phyloP scores from a whole-genome alignment of 2,797 vertebrate genomes.

The Loris lydekkerianus region DNA sequence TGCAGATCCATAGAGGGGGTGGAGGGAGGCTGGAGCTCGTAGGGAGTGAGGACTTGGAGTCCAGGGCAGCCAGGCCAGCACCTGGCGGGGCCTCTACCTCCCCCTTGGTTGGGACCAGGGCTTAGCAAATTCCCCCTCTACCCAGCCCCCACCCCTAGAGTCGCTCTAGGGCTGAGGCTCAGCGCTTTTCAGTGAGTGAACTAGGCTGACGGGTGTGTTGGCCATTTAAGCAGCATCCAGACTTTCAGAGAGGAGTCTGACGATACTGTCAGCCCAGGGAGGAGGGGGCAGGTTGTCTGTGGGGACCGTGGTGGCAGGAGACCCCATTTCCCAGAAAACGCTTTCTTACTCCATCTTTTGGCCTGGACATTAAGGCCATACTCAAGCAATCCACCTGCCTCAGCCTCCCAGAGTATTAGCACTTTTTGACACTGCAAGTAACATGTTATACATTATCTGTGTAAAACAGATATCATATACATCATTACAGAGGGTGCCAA shows the following conservation, averaged over 20 bases:
- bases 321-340: background rate
- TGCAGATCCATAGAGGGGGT: background rate
- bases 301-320: background rate
- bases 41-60: background rate
- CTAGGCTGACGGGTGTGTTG: background rate
- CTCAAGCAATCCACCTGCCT: too few species aligned
- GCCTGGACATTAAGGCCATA: background rate
- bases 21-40: background rate
- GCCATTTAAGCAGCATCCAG: background rate
- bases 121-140: background rate
- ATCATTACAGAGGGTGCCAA: too few species aligned
- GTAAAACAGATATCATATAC: background rate
- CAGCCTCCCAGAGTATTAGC: background rate
- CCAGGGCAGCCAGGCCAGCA: background rate
- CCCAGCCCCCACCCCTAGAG: background rate
- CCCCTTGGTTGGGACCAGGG: background rate
- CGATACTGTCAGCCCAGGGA: fast-evolving
- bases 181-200: too few species aligned
- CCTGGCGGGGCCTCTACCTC: background rate
- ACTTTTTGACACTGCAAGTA: background rate
- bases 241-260: background rate
- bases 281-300: background rate
- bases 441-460: too few species aligned
- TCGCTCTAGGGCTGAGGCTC: fast-evolving
- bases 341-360: background rate